Evolutionary conservation across 1,140 invertebrate species (phyloP).

Genomic region (Bombus pyrosoma): DNA sequence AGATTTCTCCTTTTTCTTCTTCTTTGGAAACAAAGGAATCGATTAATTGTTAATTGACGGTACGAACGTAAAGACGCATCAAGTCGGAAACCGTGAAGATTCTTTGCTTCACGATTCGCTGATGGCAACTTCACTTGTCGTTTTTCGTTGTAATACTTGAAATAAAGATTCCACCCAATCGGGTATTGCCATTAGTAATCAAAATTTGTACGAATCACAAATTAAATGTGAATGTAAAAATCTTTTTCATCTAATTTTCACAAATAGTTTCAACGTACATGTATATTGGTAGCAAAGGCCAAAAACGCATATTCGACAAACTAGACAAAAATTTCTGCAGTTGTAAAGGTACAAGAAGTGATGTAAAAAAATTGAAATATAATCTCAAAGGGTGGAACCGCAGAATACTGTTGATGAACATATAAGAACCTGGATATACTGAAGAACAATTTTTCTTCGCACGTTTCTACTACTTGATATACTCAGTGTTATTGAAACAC

Average conservation of each 20-base stretch:
- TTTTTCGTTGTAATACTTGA: conserved; percentile 59
- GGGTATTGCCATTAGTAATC: background rate
- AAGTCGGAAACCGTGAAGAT: background rate
- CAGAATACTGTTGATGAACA: conserved; percentile 9
- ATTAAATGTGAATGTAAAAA: background rate
- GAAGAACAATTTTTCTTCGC: conserved; percentile 1
- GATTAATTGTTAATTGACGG: conserved; percentile 34
- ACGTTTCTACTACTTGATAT: conserved; percentile 53
- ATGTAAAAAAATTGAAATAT: conserved; percentile 1
- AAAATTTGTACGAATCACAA: background rate
- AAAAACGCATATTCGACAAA: background rate
- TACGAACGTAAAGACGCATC: background rate
- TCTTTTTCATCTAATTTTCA: background rate
- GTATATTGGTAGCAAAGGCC: background rate
- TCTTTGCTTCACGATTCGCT: background rate
- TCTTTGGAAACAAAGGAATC: background rate
- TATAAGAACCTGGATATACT: background rate
- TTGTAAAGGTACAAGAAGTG: background rate
- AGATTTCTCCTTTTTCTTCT: background rate
- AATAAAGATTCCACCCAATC: conserved; percentile 44
- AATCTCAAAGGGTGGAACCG: conserved; percentile 43
- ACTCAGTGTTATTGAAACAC: conserved; percentile 35
- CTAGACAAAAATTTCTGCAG: background rate
- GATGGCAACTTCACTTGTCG: conserved; percentile 1
- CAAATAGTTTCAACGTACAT: background rate